A percentile compares a stretch with the other conserved stretches of the same genome.
These are phyloP conservation scores for Gila robusta DNA, from an alignment of 2,797 vertebrate genomes.

Conservation along the genomic window DNA sequence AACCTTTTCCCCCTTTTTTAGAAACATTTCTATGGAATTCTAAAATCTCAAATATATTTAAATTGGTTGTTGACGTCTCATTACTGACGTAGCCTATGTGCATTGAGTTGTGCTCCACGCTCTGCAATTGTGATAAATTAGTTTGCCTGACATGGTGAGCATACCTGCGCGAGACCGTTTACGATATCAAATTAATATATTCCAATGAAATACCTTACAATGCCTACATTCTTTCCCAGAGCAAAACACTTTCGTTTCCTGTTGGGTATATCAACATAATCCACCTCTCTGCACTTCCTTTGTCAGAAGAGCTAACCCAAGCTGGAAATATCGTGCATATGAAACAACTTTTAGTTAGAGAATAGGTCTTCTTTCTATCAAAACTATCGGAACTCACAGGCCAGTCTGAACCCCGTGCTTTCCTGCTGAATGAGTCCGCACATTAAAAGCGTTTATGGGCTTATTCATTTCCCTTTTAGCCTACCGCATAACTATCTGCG, in stretches of 20 bases:
- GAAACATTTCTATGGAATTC: not conserved
- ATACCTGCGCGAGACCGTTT: not conserved
- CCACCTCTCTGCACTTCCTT: not conserved
- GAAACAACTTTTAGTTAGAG: not conserved
- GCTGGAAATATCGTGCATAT: not conserved
- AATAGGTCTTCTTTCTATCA: not conserved
- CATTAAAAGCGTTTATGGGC: conserved; percentile 37
- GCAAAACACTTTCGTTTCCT: not conserved
- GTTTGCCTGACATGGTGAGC: not conserved
- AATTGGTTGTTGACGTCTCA: not conserved
- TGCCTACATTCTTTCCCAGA: not conserved
- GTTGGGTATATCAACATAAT: not conserved
- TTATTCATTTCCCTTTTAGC: conserved; percentile 44
- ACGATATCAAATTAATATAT: not conserved
- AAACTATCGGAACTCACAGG: conserved; percentile 26
- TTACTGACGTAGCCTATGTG: not conserved
- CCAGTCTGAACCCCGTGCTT: conserved; percentile 57
- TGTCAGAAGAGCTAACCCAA: not conserved
- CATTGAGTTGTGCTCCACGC: not conserved
- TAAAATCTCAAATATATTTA: not conserved
- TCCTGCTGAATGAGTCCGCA: conserved; percentile 54
- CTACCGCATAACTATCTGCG: conserved; percentile 35
- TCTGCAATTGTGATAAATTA: not conserved
- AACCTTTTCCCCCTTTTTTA: not conserved
- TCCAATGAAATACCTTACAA: not conserved